Conservation (phyloP, 2,113 vertebrate genomes). For the Bubo bubo region DNA sequence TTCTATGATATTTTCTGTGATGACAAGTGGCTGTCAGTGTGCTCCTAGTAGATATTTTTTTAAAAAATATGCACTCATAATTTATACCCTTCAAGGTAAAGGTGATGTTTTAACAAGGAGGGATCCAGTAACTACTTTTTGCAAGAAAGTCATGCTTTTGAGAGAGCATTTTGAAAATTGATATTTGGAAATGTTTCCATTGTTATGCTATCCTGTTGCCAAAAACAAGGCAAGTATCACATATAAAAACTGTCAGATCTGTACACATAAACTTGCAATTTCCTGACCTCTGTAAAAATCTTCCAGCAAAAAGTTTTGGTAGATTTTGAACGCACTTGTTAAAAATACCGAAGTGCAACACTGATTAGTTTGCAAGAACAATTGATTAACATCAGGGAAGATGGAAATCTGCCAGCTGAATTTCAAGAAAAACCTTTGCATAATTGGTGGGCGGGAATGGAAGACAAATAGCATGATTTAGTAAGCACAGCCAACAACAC, state of each 20-base stretch:
- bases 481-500: not conserved
- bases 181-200: not conserved
- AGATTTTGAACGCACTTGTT: not conserved
- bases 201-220: not conserved
- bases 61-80: rapidly evolving
- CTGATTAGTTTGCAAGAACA: not conserved
- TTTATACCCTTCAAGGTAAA: not conserved
- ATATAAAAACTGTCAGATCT: not conserved
- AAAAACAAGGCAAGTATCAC: not conserved
- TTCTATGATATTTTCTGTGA: not conserved
- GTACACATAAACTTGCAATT: not conserved
- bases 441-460: not conserved
- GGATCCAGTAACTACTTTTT: not conserved
- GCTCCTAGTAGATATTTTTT: not conserved
- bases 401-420: not conserved
- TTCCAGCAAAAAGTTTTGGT: not conserved
- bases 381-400: not conserved
- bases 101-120: not conserved
- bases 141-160: not conserved
- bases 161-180: not conserved
- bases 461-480: not conserved
- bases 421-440: not conserved
- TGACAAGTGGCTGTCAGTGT: not conserved
- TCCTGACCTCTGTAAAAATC: not conserved
- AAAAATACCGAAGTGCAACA: not conserved